Base-by-base conservation (phyloP, 1,140 invertebrate species). In the Polypedilum pembai region DNA sequence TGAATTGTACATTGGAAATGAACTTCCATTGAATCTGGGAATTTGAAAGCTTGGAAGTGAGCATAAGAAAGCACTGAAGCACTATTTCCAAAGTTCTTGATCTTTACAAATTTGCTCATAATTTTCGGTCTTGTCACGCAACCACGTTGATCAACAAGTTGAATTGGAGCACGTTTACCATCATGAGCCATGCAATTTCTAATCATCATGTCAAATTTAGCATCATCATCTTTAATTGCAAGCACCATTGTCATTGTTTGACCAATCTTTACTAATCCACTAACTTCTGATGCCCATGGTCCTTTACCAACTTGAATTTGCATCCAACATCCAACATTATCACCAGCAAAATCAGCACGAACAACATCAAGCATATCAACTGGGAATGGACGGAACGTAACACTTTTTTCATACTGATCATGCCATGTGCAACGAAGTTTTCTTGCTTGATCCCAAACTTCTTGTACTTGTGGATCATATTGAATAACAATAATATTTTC, bases 201-300 rank as follows among this genome's bases (percentile, higher is more conserved):
- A 1, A 97, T 94, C 63, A 96, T 83, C 94, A 97, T 97, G 82
- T 97, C 95, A 80, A 97, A 97, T 81, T 97, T 97, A 69, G 93
- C 92, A 77, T 97, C 94, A 77, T 96, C 94, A 76, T 97, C 95
- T 82, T 98, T 96, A 76, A 98, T 97, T 8, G 94, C 94, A 33
- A 96, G 82, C 1, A 97, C 95, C 94, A 97, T 96, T 5, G 95
- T 98, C 94, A 98, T 96, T 0, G 94, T 96, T 79, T 97, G 94
- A 1, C 95, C 95, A 73, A 96, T 97, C 82, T 96, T 96, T 0
- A 97, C 95, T 24, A 97, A 83, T 0, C 95, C 95, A 12, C 3
- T n/a, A 0, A 97, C 94, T 84, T 97, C 95, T 0, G 92, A 94
- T 8, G 94, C 94, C 94, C 94, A 97, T 0, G 95, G 95, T 63